A percentile compares a stretch with the other conserved stretches of the same genome.
phyloP scores from a whole-genome alignment of 2,113 vertebrate species.

The Onychostoma macrolepis region DNA sequence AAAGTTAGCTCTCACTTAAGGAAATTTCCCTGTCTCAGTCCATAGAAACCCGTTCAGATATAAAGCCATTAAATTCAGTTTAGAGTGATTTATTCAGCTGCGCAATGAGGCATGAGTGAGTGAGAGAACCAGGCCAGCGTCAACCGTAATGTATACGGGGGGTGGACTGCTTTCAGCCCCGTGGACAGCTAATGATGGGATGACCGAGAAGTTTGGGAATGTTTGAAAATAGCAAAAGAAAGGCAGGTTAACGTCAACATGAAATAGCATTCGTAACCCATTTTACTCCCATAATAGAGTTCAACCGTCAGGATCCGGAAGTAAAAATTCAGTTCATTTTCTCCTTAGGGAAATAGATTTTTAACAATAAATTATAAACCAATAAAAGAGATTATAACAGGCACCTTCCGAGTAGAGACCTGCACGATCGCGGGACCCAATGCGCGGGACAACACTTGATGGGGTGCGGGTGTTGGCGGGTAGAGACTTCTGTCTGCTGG shows the following conservation, averaged over 20 bases:
- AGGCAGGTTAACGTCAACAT: not conserved
- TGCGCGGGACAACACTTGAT: no score
- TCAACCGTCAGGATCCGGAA: no score
- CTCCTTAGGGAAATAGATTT: no score
- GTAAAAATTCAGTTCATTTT: no score
- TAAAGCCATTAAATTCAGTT: conserved; percentile 50
- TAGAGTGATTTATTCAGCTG: conserved; percentile 54
- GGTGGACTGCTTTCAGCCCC: conserved; percentile 16
- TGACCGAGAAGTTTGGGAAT: not conserved
- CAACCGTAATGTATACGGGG: conserved; percentile 38
- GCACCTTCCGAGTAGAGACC: no score
- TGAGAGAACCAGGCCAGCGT: conserved; percentile 34
- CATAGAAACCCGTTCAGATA: conserved; percentile 42
- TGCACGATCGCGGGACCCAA: no score
- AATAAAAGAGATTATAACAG: no score
- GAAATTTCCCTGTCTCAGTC: conserved; percentile 40
- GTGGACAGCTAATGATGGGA: conserved; percentile 8
- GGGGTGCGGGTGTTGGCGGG: no score
- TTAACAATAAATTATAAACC: no score
- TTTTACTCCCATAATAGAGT: not conserved
- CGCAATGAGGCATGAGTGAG: conserved; percentile 46
- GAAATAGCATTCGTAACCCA: not conserved
- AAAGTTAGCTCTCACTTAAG: conserved; percentile 43
- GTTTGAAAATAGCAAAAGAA: not conserved
- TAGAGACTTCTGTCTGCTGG: no score